Evolutionary conservation across 2,113 vertebrate genomes (phyloP), one percentile per base, ranked within the genome.

Genomic region (Colinus virginianus): DNA sequence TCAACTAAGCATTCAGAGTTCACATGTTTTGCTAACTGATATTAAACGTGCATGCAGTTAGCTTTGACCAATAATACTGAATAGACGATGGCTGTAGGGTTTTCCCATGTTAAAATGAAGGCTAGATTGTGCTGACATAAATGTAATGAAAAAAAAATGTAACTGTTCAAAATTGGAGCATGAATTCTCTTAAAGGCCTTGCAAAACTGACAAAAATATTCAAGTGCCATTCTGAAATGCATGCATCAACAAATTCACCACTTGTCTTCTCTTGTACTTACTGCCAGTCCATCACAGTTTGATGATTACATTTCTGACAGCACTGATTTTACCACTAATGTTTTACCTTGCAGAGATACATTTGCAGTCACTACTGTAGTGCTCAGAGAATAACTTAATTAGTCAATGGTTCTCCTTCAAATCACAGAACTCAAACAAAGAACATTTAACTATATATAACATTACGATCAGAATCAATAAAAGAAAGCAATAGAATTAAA

Each of bases 91-190:
- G n/a, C 30, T 75, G 8, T 30, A 64, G 63, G 6, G 6, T 7
- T 78, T 87, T 62, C 23, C 23, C 16, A 8, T 55, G 42, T 45
- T 13, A 30, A 59, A 53, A 55, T 17, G 8, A 45, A 67, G 3
- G 2, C 17, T 51, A 18, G 2, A 1, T 53, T 74, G n/a, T 72
- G 17, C 9, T 62, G 71, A 64, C 64, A 11, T 30, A 55, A 64
- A 1, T 0, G 0, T 11, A 16, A 17, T 13, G 6, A 2, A 19
- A n/a, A 40, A 55, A 84, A 46, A 61, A 71, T 21, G 2, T 4
- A 32, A 2, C 61, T 34, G 12, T 45, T 63, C 34, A 64, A 15
- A 87, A 46, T 78, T 26, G 58, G 6, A 28, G 9, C 67, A 36
- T 25, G 7, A 9, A 20, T 30, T 40, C 40, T 28, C 42, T 78